Base-by-base conservation (phyloP, 1,140 invertebrate genomes). In the Musca vetustissima region DNA sequence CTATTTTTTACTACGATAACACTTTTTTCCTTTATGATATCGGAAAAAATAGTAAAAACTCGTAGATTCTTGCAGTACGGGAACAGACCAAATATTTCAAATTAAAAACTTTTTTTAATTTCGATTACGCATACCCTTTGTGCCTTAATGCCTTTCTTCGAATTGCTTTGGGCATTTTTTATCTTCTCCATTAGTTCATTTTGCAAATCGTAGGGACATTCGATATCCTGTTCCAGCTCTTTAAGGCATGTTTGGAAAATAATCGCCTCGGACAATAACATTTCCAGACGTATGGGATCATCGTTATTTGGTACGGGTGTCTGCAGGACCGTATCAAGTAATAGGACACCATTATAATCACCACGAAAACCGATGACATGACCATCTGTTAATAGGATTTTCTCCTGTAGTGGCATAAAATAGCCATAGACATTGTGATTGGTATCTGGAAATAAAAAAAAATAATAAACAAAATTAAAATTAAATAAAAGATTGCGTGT, bases 341-440 rank as follows among this genome's bases (percentile, higher is more conserved):
- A 83, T 49, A 96, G 84, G 19, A 97, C 93, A 69, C 94, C 94
- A 85, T 94, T 95, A 76, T 96, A 93, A 81, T 96, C 94, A 57
- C 91, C 90, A 64, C 95, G 87, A 47, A 95, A 88, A 68, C 93
- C 93, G 68, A 96, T 85, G 68, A 90, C 89, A 75, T 88, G 86
- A 64, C 89, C 89, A 87, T 95, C 92, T 83, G 91, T 91, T 75
- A 94, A 89, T 69, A 96, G 86, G 64, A 96, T 87, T 83, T 91
- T 90, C 78, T 95, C 93, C 76, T 91, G 88, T 70, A 89, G 89
- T 64, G 90, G 83, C 77, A 94, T 87, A 83, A 95, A 95, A 73
- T 88, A 85, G 72, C 92, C 84, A 48, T 83, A 81, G 28, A 86
- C 74, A 74, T 61, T 70, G 19, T 50, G 32, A 32, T 70, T 43